Conservation (phyloP, 2,888 invertebrate genomes). For the Tetrapedia diversipes region DNA sequence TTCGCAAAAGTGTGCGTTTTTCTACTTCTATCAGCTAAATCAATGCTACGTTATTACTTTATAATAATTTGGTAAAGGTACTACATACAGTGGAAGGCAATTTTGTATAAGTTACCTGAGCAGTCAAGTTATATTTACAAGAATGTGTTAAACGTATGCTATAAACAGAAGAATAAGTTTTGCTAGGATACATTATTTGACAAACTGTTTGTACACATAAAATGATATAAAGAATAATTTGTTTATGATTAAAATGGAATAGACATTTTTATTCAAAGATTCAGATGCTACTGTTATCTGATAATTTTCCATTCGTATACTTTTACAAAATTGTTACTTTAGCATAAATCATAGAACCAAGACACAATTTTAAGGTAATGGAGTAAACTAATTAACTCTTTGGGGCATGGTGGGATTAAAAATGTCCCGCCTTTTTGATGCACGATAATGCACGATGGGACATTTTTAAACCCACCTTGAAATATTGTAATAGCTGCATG, state of each 20-base stretch:
- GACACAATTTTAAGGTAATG: not conserved
- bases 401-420: too few species aligned
- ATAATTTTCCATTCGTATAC: too few species aligned
- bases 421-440: too few species aligned
- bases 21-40: not conserved
- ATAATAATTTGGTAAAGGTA: not conserved
- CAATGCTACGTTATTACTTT: not conserved
- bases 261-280: too few species aligned
- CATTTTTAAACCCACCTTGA: too few species aligned
- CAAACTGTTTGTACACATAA: not conserved
- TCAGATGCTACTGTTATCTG: too few species aligned
- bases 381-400: too few species aligned
- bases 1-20: not conserved
- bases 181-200: not conserved
- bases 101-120: slow-evolving; percentile 49
- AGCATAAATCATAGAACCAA: not conserved
- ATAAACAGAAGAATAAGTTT: slow-evolving; percentile 49
- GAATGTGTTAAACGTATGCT: slow-evolving; percentile 51
- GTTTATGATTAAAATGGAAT: too few species aligned
- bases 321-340: too few species aligned
- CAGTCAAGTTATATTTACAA: slow-evolving; percentile 51
- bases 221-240: not conserved
- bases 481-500: too few species aligned
- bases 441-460: too few species aligned
- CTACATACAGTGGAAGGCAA: slow-evolving; percentile 18